Evolutionary conservation across 2,888 invertebrate genomes (phyloP).

Genomic region (Lydus trimaculatus): DNA sequence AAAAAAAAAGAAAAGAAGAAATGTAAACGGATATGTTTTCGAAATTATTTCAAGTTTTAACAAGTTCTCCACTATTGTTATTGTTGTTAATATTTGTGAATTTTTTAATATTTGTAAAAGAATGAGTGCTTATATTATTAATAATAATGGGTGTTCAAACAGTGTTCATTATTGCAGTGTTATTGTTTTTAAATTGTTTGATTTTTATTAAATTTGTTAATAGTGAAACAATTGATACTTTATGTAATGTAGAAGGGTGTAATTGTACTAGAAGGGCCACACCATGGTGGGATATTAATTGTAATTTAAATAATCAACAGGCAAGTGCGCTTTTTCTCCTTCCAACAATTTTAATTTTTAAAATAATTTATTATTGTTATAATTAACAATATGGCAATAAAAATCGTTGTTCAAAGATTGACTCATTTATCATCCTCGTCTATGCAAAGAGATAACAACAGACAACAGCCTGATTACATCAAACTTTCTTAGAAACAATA

Average conservation of each 20-base stretch:
- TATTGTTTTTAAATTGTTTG: conserved; percentile 42
- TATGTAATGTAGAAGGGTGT: conserved; percentile 69
- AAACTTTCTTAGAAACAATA: conserved; percentile 9
- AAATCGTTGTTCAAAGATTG: not conserved
- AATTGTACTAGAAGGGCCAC: conserved; percentile 66
- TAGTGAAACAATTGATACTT: conserved; percentile 49
- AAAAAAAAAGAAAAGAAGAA: not conserved
- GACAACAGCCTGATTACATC: not conserved
- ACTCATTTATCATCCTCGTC: not conserved
- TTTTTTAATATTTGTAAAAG: conserved; percentile 29
- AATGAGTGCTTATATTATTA: conserved; percentile 36
- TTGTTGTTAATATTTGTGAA: not conserved
- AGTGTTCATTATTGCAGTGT: conserved; percentile 34
- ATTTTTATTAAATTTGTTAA: conserved; percentile 34
- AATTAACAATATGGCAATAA: not conserved
- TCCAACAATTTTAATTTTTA: too few relatives aligned
- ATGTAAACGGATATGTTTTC: conserved; percentile 5
- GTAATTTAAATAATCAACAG: conserved; percentile 68
- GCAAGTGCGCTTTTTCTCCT: conserved; percentile 60
- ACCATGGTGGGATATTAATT: conserved; percentile 70
- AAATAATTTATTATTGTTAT: not conserved
- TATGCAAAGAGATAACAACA: not conserved
- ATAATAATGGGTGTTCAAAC: conserved; percentile 37
- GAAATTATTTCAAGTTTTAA: not conserved
- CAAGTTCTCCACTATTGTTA: not conserved